Conservation (phyloP, 2,113 vertebrate genomes). For the Ciconia stormi region DNA sequence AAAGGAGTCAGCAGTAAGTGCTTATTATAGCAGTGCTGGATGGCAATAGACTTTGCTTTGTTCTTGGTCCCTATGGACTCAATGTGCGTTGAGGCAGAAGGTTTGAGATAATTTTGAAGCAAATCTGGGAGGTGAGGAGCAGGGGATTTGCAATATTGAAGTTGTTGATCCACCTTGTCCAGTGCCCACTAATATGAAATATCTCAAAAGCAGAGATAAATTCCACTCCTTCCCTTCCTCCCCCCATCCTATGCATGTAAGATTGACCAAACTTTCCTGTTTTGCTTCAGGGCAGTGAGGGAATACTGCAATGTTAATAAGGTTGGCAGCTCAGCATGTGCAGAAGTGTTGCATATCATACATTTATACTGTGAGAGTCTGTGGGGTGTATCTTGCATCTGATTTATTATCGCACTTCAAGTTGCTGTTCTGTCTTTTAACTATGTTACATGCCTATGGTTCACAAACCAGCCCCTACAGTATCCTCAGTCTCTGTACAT, state of each 20-base stretch:
- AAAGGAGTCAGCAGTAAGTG: slow-evolving; percentile 38
- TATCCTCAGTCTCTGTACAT: fast-evolving
- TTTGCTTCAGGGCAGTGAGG: neutral
- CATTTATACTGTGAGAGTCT: neutral
- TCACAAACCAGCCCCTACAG: neutral
- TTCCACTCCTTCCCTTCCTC: neutral
- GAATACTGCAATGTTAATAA: neutral
- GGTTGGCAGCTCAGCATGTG: neutral
- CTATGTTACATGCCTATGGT: neutral
- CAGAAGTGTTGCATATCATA: neutral
- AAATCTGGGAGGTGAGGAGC: neutral
- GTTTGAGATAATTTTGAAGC: neutral
- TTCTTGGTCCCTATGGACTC: slow-evolving; percentile 1
- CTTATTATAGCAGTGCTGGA: neutral
- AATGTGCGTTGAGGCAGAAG: neutral
- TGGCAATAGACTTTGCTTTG: slow-evolving; percentile 30
- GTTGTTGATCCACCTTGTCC: neutral
- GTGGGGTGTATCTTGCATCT: neutral
- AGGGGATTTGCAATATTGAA: neutral
- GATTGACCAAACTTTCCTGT: neutral
- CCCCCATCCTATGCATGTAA: too few relatives aligned
- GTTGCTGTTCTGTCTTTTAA: neutral
- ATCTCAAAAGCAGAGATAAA: neutral
- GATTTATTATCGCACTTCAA: neutral
- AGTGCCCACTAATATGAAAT: neutral